Conservation (phyloP, 2,888 invertebrate genomes). For the Halocaridina rubra region DNA sequence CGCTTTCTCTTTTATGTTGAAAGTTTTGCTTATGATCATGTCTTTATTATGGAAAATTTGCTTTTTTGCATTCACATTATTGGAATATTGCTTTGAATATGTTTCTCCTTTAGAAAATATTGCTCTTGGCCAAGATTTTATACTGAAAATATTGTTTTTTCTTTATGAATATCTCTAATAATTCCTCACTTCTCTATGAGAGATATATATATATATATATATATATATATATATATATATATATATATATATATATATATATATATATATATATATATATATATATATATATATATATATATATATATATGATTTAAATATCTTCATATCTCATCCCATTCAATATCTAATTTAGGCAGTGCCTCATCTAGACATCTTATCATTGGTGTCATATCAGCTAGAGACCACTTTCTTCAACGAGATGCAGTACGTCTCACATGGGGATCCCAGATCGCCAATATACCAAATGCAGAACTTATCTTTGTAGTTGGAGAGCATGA, state of each 20-base stretch:
- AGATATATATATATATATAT: constrained; percentile 3
- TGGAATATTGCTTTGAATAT: too few species aligned
- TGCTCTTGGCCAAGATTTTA: too few species aligned
- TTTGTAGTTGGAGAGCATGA: constrained; percentile 40
- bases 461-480: constrained; percentile 9
- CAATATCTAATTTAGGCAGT: neutral
- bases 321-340: too few species aligned
- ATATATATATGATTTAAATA: neutral
- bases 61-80: too few species aligned
- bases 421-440: constrained; percentile 30
- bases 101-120: too few species aligned
- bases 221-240: neutral
- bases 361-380: neutral
- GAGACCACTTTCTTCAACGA: constrained; percentile 29
- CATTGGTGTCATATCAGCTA: constrained; percentile 47
- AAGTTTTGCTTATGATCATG: too few species aligned
- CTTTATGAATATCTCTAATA: too few species aligned
- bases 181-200: too few species aligned
- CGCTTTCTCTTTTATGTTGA: too few species aligned
- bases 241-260: constrained; percentile 11
- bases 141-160: too few species aligned
- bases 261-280: neutral
- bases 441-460: constrained; percentile 12
- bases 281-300: constrained; percentile 1
- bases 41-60: too few species aligned